phyloP scores from a whole-genome alignment of 2,888 invertebrate genomes.

The Camptogramma bilineatum region DNA sequence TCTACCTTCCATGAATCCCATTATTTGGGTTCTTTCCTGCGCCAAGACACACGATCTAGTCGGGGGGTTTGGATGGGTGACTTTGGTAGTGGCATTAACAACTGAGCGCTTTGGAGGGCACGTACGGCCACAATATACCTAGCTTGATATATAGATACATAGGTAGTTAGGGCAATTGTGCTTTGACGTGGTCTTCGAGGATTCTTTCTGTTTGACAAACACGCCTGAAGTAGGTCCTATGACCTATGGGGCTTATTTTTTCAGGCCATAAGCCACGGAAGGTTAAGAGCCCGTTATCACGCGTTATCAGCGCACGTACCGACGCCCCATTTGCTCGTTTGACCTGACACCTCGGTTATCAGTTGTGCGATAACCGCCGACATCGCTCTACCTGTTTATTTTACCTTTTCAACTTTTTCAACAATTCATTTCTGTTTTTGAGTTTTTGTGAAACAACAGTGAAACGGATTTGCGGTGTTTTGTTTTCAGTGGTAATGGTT shows the following conservation, averaged over 20 bases:
- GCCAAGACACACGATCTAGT: too few relatives aligned
- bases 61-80: too few relatives aligned
- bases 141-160: too few relatives aligned
- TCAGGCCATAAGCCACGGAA: slow-evolving; percentile 62
- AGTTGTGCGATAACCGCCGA: slow-evolving; percentile 81
- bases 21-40: too few relatives aligned
- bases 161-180: too few relatives aligned
- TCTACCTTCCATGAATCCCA: too few relatives aligned
- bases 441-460: slow-evolving; percentile 4
- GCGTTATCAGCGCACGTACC: slow-evolving; percentile 75
- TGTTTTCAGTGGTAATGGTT: not conserved
- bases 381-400: slow-evolving; percentile 74
- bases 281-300: slow-evolving; percentile 84
- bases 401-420: slow-evolving; percentile 67
- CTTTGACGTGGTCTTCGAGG: too few relatives aligned
- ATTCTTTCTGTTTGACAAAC: too few relatives aligned
- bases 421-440: slow-evolving; percentile 37
- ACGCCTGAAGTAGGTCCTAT: not conserved
- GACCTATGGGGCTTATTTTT: slow-evolving; percentile 14
- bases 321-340: slow-evolving; percentile 84
- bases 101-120: too few relatives aligned
- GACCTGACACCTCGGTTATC: slow-evolving; percentile 85
- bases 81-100: too few relatives aligned
- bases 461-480: slow-evolving; percentile 2
- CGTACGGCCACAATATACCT: too few relatives aligned